Evolutionary conservation across 2,888 invertebrate species (phyloP).

Genomic region (Andrena minutula): DNA sequence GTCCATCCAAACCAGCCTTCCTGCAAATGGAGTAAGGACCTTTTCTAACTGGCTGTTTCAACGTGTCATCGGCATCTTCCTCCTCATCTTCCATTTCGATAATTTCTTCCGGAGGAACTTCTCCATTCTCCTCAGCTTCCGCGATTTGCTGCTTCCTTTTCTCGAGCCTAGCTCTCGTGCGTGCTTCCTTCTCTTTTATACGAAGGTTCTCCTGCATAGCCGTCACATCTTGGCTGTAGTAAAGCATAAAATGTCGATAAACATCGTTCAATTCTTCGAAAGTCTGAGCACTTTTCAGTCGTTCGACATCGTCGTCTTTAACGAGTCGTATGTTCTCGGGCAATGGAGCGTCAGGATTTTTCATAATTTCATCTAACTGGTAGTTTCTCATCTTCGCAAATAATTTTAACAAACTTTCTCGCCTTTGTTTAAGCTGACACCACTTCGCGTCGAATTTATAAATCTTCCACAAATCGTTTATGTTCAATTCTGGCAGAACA

Average conservation of each 20-base stretch:
- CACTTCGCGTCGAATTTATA: constrained; percentile 98
- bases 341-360: constrained; percentile 93
- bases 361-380: constrained; percentile 93
- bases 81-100: constrained; percentile 87
- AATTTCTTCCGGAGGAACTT: constrained; percentile 87
- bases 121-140: constrained; percentile 88
- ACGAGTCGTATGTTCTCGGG: constrained; percentile 93
- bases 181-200: constrained; percentile 89
- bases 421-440: constrained; percentile 95
- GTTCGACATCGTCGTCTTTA: constrained; percentile 94
- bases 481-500: constrained; percentile 96
- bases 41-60: constrained; percentile 94
- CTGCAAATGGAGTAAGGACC: constrained; percentile 96
- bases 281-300: constrained; percentile 91
- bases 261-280: constrained; percentile 97
- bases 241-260: constrained; percentile 96
- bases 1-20: constrained; percentile 93
- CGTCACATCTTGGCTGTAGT: constrained; percentile 94
- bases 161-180: constrained; percentile 86
- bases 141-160: constrained; percentile 85
- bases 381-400: constrained; percentile 97
- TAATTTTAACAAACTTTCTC: constrained; percentile 92
- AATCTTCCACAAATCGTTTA: constrained; percentile 99
- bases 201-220: constrained; percentile 92
- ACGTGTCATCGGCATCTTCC: constrained; percentile 86